These are phyloP conservation scores for Chesias legatella DNA, from an alignment of 2,888 invertebrate species.

Conservation along the genomic window DNA sequence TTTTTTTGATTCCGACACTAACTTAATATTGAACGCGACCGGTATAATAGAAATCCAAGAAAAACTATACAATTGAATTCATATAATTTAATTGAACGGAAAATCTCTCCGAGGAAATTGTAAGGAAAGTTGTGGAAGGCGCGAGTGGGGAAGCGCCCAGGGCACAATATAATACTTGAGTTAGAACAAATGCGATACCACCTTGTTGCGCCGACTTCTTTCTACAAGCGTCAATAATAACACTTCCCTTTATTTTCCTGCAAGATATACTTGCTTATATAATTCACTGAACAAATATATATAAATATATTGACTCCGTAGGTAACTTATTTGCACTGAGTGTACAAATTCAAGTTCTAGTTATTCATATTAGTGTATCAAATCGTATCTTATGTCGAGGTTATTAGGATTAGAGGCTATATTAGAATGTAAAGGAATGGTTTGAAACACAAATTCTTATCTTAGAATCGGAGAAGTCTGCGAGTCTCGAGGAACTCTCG, in stretches of 20 bases:
- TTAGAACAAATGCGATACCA: conserved; percentile 60
- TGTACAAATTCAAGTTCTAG: too few relatives aligned
- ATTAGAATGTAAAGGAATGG: not conserved
- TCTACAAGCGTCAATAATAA: conserved; percentile 54
- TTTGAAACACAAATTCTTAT: conserved; percentile 44
- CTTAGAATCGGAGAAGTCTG: conserved; percentile 52
- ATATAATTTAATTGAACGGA: conserved; percentile 65
- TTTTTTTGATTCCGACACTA: conserved; percentile 62
- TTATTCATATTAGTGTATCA: too few relatives aligned
- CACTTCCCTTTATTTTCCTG: conserved; percentile 45
- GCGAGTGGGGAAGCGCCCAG: conserved; percentile 54
- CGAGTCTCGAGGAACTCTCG: conserved; percentile 42
- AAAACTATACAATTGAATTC: conserved; percentile 60
- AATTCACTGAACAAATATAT: too few relatives aligned
- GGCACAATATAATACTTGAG: conserved; percentile 63
- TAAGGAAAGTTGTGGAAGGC: conserved; percentile 60
- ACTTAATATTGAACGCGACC: conserved; percentile 56
- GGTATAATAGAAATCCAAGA: conserved; percentile 48
- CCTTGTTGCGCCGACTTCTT: conserved; percentile 56
- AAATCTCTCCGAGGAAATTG: conserved; percentile 61
- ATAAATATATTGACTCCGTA: too few relatives aligned
- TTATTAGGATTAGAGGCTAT: conserved; percentile 9
- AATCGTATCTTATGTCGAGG: too few relatives aligned
- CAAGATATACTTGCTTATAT: conserved; percentile 34
- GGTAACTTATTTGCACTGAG: too few relatives aligned